Evolutionary conservation across 2,888 invertebrate genomes (phyloP), one percentile per base, ranked within the genome.

Genomic region (Limulus polyphemus): DNA sequence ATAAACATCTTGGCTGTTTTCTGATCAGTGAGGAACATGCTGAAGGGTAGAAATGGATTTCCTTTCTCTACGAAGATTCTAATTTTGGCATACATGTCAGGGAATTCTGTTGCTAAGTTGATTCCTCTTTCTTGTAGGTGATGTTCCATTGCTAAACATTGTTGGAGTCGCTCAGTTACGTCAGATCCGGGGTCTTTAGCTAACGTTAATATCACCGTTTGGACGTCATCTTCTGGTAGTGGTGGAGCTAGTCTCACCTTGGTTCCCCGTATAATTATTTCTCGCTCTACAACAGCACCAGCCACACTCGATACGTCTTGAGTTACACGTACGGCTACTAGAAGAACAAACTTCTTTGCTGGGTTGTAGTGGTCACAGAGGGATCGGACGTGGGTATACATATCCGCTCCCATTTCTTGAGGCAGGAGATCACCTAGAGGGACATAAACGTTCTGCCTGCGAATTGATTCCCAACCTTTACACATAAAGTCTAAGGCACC

Each of bases 361-460:
- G 92, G 88, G 74, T 95, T 92, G 80, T 97, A 97, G 67, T 86
- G 83, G 74, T 89, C 87, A 78, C 93, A 94, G 69, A 94, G 83
- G 70, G 87, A 85, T 12, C 88, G 83, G 58, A 93, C 81, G 74
- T 90, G 89, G 14, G 87, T 84, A 76, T 90, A 88, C 63, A 91
- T 80, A 73, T 90, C 88, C 13, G 87, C 83, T 5, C 91, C 90
- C 87, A 91, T 90, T 77, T 91, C 90, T 69, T 87, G 87, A 1
- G 90, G 89, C 72, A 89, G 82, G 7, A 94, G 80, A 72, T 91
- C 88, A 47, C 88, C 84, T 85, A 89, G 88, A 67, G 87, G 84
- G 9, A 91, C 84, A 76, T 86, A 94, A 55, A 86, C 85, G 0
- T 90, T 87, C 32, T 74, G 73, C 72, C 90, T 89, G 56, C 86